Percentiles rank a stretch among this genome's conserved stretches.
These are phyloP conservation scores for Hippocampus guttulatus DNA, from an alignment of 2,113 vertebrate species.

Conservation along the genomic window DNA sequence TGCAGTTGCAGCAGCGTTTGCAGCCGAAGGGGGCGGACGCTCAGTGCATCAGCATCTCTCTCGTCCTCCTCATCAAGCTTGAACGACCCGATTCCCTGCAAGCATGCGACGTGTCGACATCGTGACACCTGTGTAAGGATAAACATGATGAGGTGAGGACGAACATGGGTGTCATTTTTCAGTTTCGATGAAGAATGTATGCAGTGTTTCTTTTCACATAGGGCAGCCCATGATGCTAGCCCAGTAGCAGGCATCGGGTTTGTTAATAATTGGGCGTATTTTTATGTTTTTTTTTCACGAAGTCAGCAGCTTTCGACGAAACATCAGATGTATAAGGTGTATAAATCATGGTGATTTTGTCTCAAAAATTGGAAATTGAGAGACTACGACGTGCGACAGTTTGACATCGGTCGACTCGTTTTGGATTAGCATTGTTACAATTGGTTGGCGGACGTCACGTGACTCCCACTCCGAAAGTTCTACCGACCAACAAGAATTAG, in stretches of 20 bases:
- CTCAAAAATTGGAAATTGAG: background rate
- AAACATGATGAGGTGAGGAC: slow-evolving; percentile 68
- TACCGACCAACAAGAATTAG: background rate
- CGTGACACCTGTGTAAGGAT: slow-evolving; percentile 24
- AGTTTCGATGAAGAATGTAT: slow-evolving; percentile 52
- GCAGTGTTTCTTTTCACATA: background rate
- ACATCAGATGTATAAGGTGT: background rate
- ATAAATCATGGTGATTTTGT: background rate
- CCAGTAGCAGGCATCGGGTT: background rate
- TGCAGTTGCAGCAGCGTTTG: background rate
- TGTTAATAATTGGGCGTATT: background rate
- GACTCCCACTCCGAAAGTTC: background rate
- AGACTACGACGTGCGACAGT: background rate
- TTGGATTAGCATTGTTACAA: background rate
- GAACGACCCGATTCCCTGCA: background rate
- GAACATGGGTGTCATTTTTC: background rate
- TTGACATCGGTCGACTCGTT: background rate
- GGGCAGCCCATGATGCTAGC: background rate
- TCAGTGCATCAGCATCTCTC: background rate
- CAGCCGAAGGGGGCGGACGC: background rate
- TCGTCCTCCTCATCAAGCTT: background rate
- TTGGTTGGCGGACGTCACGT: background rate
- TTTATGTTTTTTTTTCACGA: background rate
- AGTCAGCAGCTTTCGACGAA: background rate
- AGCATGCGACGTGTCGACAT: background rate